Percentiles rank a stretch among this genome's conserved stretches.
Evolutionary conservation across 2,888 invertebrate genomes (phyloP).

Genomic region (Drosophila birchii): DNA sequence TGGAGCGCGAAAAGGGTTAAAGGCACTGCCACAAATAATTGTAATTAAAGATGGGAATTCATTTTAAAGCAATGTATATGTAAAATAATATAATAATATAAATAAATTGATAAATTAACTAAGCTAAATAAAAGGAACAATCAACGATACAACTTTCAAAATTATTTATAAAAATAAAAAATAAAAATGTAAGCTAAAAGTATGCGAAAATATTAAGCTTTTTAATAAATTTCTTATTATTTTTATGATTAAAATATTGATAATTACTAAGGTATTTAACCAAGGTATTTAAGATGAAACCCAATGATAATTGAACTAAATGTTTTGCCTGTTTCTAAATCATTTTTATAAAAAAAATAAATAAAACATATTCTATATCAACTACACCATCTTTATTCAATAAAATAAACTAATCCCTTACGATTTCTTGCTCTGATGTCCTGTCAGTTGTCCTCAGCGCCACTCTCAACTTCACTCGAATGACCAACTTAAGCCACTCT

Average conservation of each 20-base stretch:
- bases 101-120: no score
- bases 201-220: neutral
- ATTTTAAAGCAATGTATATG: neutral
- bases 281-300: neutral
- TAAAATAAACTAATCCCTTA: neutral
- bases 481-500: conserved; percentile 42
- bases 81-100: neutral
- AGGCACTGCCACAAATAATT: neutral
- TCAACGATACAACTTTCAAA: no score
- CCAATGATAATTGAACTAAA: neutral
- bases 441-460: conserved; percentile 13
- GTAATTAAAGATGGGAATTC: no score
- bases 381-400: neutral
- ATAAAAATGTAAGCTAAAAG: no score
- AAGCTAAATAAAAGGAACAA: no score
- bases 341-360: neutral
- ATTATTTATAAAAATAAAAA: no score
- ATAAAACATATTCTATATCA: neutral
- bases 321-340: neutral
- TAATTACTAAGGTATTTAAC: neutral
- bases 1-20: conserved; percentile 12
- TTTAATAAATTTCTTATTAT: neutral
- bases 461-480: conserved; percentile 32
- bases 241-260: neutral
- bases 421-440: neutral